Evolutionary conservation across 1,140 invertebrate genomes (phyloP).

Genomic region (Parapsyche elsis): DNA sequence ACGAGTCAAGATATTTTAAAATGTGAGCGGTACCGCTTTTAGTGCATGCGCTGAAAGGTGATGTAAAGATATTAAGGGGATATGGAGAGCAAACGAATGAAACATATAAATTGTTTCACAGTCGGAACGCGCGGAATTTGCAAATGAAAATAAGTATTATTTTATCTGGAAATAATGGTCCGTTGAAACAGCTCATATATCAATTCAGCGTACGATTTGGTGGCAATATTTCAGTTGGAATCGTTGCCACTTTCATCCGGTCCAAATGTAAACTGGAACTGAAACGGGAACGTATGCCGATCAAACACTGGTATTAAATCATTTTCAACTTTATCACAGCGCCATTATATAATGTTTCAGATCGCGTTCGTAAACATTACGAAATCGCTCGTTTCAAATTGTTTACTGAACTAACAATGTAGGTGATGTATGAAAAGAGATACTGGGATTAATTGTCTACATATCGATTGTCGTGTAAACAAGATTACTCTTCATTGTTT

Average conservation of each 20-base stretch:
- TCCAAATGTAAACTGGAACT: background rate
- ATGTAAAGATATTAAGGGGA: no score
- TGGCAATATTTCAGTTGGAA: conserved; percentile 16
- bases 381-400: no score
- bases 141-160: conserved; percentile 22
- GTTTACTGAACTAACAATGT: no score
- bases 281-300: background rate
- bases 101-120: background rate
- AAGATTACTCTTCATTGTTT: background rate
- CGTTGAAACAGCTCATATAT: conserved; percentile 22
- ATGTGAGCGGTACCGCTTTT: no score
- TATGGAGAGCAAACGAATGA: no score
- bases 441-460: no score
- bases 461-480: no score
- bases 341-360: background rate
- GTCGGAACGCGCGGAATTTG: background rate
- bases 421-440: background rate
- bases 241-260: conserved; percentile 17
- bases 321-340: conserved; percentile 16
- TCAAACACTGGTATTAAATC: conserved; percentile 20
- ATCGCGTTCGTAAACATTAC: background rate
- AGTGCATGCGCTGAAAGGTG: no score
- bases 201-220: conserved; percentile 14
- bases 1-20: no score
- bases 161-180: conserved; percentile 21